Percentiles rank a stretch among this genome's conserved stretches.
Conservation (phyloP, 2,888 invertebrate species). For the Pandemis heparana region DNA sequence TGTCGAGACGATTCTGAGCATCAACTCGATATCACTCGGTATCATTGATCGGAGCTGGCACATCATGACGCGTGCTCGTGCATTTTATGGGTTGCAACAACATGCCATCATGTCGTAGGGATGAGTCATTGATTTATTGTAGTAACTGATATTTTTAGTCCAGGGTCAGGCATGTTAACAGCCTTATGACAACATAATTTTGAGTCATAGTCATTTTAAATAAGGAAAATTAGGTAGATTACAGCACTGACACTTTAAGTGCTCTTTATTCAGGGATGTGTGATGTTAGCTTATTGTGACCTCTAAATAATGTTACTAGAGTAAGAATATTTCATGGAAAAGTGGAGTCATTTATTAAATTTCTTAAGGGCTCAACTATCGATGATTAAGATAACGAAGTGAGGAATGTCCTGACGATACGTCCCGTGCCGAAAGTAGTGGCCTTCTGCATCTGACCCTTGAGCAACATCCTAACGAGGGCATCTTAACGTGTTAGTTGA, state of each 20-base stretch:
- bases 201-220: not conserved
- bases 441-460: too few relatives aligned
- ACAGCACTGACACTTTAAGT: not conserved
- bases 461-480: too few relatives aligned
- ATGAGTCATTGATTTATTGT: constrained; percentile 5
- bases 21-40: too few relatives aligned
- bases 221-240: not conserved
- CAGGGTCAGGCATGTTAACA: constrained; percentile 11
- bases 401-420: too few relatives aligned
- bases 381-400: too few relatives aligned
- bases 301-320: not conserved
- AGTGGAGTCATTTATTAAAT: too few relatives aligned
- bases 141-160: constrained; percentile 16
- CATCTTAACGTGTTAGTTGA: too few relatives aligned
- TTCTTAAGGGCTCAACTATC: too few relatives aligned
- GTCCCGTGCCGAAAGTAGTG: too few relatives aligned
- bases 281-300: not conserved
- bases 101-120: not conserved
- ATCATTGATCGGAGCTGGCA: not conserved
- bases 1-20: too few relatives aligned
- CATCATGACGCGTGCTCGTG: not conserved
- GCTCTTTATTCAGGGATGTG: not conserved
- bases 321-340: too few relatives aligned
- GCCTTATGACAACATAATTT: constrained; percentile 6
- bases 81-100: constrained; percentile 1